Evolutionary conservation across 2,113 vertebrate genomes (phyloP).

Genomic region (Syrrhaptes paradoxus): DNA sequence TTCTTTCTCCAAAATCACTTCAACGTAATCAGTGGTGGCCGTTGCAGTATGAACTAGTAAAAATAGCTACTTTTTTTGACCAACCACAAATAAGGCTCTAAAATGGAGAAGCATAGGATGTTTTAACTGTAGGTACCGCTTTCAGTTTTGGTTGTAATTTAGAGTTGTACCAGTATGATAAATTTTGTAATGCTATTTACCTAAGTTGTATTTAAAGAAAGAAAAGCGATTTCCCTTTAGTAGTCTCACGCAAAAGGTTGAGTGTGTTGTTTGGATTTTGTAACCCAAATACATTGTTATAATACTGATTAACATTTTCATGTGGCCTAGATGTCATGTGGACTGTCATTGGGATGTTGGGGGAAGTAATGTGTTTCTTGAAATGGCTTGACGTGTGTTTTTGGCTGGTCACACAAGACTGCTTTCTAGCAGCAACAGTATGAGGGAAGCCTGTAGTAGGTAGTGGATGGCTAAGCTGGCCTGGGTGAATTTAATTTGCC

Average conservation of each 20-base stretch:
- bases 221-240: not conserved
- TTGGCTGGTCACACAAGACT: not conserved
- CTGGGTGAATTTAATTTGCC: not conserved
- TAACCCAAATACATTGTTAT: not conserved
- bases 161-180: not conserved
- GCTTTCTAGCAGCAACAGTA: not conserved
- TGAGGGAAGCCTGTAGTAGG: not conserved
- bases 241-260: not conserved
- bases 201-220: not conserved
- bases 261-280: not conserved
- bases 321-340: not conserved
- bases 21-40: not conserved
- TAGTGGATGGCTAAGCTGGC: not conserved
- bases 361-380: not conserved
- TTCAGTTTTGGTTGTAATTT: not conserved
- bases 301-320: not conserved
- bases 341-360: not conserved
- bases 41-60: not conserved
- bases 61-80: not conserved
- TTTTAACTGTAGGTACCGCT: not conserved
- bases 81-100: not conserved
- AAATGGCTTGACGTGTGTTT: not conserved
- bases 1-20: not conserved
- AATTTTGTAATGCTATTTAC: not conserved
- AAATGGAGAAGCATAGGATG: not conserved